Conservation (phyloP, 2,797 vertebrate genomes). For the Melanogrammus aeglefinus region DNA sequence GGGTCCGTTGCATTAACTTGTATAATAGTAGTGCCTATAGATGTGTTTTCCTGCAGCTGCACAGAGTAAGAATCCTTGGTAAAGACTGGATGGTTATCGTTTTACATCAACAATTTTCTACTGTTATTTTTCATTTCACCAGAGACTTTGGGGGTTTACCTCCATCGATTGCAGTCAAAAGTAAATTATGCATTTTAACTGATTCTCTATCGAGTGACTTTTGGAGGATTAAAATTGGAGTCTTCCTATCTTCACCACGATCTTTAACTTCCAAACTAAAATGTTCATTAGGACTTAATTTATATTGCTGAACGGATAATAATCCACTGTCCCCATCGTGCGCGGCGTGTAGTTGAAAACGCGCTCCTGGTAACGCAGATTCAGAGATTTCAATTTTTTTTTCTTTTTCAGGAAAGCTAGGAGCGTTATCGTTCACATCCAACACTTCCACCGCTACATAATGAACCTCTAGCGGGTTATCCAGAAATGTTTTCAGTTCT, state of each 20-base stretch:
- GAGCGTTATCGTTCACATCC: constrained; percentile 39
- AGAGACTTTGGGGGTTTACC: constrained; percentile 34
- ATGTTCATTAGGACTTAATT: constrained; percentile 31
- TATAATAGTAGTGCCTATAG: constrained; percentile 39
- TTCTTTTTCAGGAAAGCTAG: constrained; percentile 46
- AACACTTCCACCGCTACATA: constrained; percentile 23
- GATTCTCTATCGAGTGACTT: constrained; percentile 45
- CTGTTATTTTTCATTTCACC: constrained; percentile 32
- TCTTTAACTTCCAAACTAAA: constrained; percentile 31
- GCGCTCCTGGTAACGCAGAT: constrained; percentile 35
- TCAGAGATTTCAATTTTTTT: constrained; percentile 39
- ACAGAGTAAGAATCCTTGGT: constrained; percentile 24
- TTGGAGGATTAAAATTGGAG: constrained; percentile 38
- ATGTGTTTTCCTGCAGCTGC: constrained; percentile 36
- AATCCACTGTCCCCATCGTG: constrained; percentile 26
- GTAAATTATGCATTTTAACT: constrained; percentile 16
- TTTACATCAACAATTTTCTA: constrained; percentile 41
- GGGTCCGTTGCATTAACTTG: constrained; percentile 65
- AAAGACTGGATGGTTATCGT: constrained; percentile 42
- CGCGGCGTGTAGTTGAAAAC: constrained; percentile 37
- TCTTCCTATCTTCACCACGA: constrained; percentile 27
- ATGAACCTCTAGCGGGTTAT: constrained; percentile 60
- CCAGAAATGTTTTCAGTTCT: constrained; percentile 61
- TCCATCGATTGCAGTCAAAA: constrained; percentile 39
- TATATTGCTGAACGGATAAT: constrained; percentile 28